phyloP scores from a whole-genome alignment of 2,113 vertebrate species.

The Corydoras sp. region DNA sequence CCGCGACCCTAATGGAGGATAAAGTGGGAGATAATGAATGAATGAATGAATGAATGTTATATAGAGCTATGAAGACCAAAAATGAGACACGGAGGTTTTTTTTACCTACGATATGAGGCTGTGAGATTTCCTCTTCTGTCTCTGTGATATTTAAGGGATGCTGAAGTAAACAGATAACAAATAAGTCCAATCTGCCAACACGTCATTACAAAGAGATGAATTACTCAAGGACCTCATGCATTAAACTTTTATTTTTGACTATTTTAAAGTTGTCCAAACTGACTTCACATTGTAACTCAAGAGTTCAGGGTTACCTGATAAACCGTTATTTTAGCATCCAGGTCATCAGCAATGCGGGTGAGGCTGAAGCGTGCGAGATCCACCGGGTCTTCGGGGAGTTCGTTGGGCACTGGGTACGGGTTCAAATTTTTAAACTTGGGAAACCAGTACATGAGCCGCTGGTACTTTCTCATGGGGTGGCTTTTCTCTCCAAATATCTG shows the following conservation, averaged over 20 bases:
- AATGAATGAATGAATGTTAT: too few relatives aligned
- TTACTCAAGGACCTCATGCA: too few relatives aligned
- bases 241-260: too few relatives aligned
- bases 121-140: conserved; percentile 50
- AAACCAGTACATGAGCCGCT: conserved; percentile 83
- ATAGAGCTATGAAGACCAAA: background rate
- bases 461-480: conserved; percentile 78
- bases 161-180: conserved; percentile 43
- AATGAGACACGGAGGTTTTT: background rate
- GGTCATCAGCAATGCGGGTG: conserved; percentile 69
- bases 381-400: conserved; percentile 69
- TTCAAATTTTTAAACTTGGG: conserved; percentile 73
- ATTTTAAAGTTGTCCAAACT: too few relatives aligned
- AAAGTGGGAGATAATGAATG: too few relatives aligned
- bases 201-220: too few relatives aligned
- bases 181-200: background rate
- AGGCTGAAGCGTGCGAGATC: conserved; percentile 72
- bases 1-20: too few relatives aligned
- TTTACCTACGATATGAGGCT: conserved; percentile 69
- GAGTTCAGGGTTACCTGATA: conserved; percentile 68
- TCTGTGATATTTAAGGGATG: conserved; percentile 54
- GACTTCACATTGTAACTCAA: too few relatives aligned
- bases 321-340: conserved; percentile 66
- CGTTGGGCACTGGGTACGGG: conserved; percentile 71
- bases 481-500: conserved; percentile 78